Evolutionary conservation across 2,113 vertebrate genomes (phyloP), one percentile per base, ranked within the genome.

Genomic region (Xenopus laevis): DNA sequence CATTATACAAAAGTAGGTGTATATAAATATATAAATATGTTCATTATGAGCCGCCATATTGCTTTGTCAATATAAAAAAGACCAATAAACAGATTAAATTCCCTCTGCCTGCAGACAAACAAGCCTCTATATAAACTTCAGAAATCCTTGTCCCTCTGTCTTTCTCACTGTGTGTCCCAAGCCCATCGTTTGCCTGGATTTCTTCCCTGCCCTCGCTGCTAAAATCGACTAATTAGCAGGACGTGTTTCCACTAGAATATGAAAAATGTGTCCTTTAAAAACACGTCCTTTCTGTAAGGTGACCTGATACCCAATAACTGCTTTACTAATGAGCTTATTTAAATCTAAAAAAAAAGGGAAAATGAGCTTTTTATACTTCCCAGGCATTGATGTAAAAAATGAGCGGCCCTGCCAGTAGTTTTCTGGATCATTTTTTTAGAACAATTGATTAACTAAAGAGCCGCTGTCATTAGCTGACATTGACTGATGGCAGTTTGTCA

Each of bases 401-500:
- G 89, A 91, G 89, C 89, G 82, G 84, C 89, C 91, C 92, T 91
- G 83, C 75, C 82, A 90, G 85, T 86, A 89, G 89, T 89, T 90
- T 90, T 91, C 90, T 90, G 88, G 90, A 93, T 93, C 92, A 91
- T n/a, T n/a, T 92, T 91, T 92, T 92, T 92, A 92, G 88, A 90
- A 89, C 86, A 92, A 95, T 95, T 89, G 94, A 96, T 95, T 91
- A 86, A 85, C 84, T 84, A 87, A 90, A 92, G 91, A 92, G 90
- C 92, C 84, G 79, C 88, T 89, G 90, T 93, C 90, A 88, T 93
- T 91, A 91, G 90, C 82, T 90, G 88, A 90, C 90, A 92, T 92
- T 89, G 90, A 96, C 94, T 93, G 91, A 90, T 91, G 89, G 88
- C 91, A 93, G 90, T 93, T 93, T 92, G 89, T 92, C 89, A 90